These are phyloP conservation scores for Bombylius major DNA, from an alignment of 2,888 invertebrate species.

Conservation along the genomic window DNA sequence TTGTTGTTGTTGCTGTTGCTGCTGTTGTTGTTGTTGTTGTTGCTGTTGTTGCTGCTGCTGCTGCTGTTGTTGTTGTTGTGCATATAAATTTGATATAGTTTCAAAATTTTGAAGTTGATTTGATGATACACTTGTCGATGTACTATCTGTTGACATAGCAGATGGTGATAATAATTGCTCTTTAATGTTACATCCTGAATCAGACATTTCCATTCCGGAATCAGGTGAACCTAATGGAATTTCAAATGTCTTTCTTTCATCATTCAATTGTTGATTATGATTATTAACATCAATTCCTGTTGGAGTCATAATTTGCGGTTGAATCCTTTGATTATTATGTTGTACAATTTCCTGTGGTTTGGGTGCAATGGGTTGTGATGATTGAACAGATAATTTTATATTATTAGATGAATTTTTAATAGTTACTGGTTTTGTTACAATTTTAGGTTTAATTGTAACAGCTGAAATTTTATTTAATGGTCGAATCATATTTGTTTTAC, in stretches of 20 bases:
- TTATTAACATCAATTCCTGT: neutral
- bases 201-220: neutral
- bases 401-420: conserved; percentile 21
- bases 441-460: conserved; percentile 15
- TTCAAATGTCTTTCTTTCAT: conserved; percentile 1
- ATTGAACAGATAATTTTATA: conserved; percentile 22
- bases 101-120: too few relatives aligned
- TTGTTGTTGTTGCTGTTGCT: conserved; percentile 1
- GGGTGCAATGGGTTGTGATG: conserved; percentile 22
- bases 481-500: conserved; percentile 13
- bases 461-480: conserved; percentile 10
- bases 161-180: neutral
- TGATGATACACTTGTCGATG: too few relatives aligned
- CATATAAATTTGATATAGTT: neutral
- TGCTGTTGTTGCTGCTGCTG: conserved; percentile 1
- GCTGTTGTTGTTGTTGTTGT: conserved; percentile 1
- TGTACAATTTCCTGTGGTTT: conserved; percentile 30
- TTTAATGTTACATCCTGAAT: neutral
- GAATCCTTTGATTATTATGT: too few relatives aligned
- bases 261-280: conserved; percentile 3
- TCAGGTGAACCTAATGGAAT: conserved; percentile 1
- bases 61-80: conserved; percentile 2
- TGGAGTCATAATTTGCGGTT: too few relatives aligned
- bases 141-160: too few relatives aligned
- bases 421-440: conserved; percentile 11